These are phyloP conservation scores for Boloria selene DNA, from an alignment of 2,888 invertebrate species.

Conservation along the genomic window DNA sequence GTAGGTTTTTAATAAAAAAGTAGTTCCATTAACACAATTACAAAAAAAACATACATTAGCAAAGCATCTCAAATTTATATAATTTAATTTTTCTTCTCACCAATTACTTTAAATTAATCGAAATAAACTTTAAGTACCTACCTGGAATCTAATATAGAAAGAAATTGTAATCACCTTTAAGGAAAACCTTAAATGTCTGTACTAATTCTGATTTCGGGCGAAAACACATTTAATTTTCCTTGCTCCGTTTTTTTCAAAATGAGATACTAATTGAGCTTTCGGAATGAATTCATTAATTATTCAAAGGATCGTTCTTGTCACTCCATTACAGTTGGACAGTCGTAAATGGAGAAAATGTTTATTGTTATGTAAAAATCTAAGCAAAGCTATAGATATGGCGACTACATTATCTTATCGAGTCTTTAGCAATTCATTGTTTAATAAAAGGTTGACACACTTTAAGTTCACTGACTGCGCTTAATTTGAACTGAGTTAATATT, in stretches of 20 bases:
- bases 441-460: too few species aligned
- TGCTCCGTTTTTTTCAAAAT: constrained; percentile 40
- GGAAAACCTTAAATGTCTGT: constrained; percentile 15
- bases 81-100: too few species aligned
- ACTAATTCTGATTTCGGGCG: constrained; percentile 18
- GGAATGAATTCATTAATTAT: constrained; percentile 50
- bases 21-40: too few species aligned
- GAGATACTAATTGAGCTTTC: constrained; percentile 48
- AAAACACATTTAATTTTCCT: constrained; percentile 42
- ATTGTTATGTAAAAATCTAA: constrained; percentile 19
- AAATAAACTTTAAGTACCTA: neutral
- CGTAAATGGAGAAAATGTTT: constrained; percentile 25
- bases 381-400: constrained; percentile 12
- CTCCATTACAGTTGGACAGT: constrained; percentile 44
- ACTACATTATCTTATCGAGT: neutral
- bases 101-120: too few species aligned
- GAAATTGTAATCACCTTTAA: constrained; percentile 20
- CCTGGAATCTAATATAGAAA: constrained; percentile 12
- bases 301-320: constrained; percentile 46
- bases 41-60: too few species aligned
- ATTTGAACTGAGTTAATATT: too few species aligned
- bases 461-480: too few species aligned
- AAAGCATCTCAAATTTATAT: too few species aligned
- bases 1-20: too few species aligned
- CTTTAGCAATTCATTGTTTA: too few species aligned